A percentile compares a stretch with the other conserved stretches of the same genome.
These are phyloP conservation scores for Acromyrmex charruanus DNA, from an alignment of 1,140 invertebrate genomes.

Conservation along the genomic window DNA sequence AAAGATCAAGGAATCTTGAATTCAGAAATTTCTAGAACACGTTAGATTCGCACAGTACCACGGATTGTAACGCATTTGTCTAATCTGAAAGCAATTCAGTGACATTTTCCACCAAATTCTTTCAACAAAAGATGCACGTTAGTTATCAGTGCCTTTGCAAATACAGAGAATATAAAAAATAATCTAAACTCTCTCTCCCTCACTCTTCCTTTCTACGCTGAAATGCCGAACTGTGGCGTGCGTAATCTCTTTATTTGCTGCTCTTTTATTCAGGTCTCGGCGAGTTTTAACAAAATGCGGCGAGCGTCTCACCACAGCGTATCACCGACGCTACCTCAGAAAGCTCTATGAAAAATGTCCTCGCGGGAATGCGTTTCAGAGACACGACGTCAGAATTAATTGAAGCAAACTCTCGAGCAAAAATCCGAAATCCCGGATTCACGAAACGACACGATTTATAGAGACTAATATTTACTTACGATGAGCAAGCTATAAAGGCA, in stretches of 20 bases:
- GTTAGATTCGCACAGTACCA: no score
- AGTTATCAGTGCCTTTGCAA: not conserved
- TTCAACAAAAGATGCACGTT: not conserved
- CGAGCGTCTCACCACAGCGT: not conserved
- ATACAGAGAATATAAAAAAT: not conserved
- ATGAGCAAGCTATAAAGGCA: slow-evolving; percentile 47
- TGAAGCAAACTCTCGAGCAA: not conserved
- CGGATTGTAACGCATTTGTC: no score
- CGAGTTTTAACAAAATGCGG: not conserved
- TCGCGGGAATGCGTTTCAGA: not conserved
- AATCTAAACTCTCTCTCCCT: not conserved
- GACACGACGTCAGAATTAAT: not conserved
- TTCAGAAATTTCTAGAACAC: no score
- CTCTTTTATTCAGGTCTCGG: not conserved
- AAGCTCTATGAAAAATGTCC: not conserved
- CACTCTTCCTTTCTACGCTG: not conserved
- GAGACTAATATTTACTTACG: slow-evolving; percentile 61
- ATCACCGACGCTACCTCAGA: slow-evolving; percentile 18
- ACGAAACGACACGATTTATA: not conserved
- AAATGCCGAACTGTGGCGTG: no score
- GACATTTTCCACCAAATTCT: not conserved
- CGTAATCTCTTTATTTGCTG: not conserved
- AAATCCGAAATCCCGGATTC: not conserved
- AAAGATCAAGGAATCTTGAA: not conserved
- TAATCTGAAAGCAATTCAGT: no score